A percentile compares a stretch with the other conserved stretches of the same genome.
Evolutionary conservation across 2,888 invertebrate species (phyloP).

Genomic region (Drosophila aldrichi): DNA sequence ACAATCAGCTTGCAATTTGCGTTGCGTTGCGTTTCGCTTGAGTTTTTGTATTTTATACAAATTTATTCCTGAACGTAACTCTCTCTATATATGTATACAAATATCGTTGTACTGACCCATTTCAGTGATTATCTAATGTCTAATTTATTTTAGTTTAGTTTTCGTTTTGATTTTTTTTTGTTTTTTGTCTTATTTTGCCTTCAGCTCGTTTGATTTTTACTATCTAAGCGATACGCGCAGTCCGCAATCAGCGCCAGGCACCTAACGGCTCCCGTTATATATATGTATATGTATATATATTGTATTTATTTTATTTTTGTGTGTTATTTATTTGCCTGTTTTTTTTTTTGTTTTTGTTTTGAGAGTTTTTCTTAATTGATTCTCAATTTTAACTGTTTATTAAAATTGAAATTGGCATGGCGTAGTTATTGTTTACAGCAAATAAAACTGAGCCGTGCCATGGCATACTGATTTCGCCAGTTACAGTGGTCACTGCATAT

Average conservation of each 20-base stretch:
- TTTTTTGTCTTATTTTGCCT: not conserved
- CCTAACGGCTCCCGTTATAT: not conserved
- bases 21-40: slow-evolving; percentile 24
- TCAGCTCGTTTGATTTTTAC: slow-evolving; percentile 49
- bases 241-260: slow-evolving; percentile 56
- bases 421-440: slow-evolving; percentile 59
- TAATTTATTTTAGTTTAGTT: slow-evolving; percentile 23
- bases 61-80: slow-evolving; percentile 26
- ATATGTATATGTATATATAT: not conserved
- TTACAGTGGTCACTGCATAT: slow-evolving; percentile 14
- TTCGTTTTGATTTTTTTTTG: not conserved
- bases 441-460: slow-evolving; percentile 54
- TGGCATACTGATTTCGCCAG: slow-evolving; percentile 63
- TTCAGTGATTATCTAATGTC: slow-evolving; percentile 73
- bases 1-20: slow-evolving; percentile 65
- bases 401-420: slow-evolving; percentile 51
- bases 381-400: slow-evolving; percentile 74
- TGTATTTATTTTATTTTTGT: not conserved
- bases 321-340: not conserved
- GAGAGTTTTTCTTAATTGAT: slow-evolving; percentile 62
- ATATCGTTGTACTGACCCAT: slow-evolving; percentile 60
- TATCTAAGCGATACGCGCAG: slow-evolving; percentile 71
- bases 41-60: slow-evolving; percentile 40
- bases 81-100: slow-evolving; percentile 9
- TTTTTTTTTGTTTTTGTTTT: not conserved